A percentile compares a stretch with the other conserved stretches of the same genome.
Conservation (phyloP, 2,113 vertebrate genomes). For the Recurvirostra avosetta region DNA sequence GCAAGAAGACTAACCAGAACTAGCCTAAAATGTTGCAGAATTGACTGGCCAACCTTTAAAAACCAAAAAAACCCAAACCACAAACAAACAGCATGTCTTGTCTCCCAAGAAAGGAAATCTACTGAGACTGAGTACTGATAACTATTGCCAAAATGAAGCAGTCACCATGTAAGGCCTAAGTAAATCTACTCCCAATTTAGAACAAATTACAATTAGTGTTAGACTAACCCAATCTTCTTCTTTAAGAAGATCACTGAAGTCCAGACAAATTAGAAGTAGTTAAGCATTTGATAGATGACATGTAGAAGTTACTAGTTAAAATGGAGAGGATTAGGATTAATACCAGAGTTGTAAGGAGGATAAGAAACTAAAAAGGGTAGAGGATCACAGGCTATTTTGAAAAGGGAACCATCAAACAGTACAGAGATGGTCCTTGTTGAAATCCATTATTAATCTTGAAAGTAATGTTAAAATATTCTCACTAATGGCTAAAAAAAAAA, state of each 20-base stretch:
- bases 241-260: constrained; percentile 58
- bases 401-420: neutral
- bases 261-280: constrained; percentile 38
- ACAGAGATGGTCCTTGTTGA: neutral
- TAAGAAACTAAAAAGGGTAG: constrained; percentile 32
- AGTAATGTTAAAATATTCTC: neutral
- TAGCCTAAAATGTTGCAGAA: neutral
- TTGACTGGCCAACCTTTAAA: neutral
- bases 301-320: constrained; percentile 40
- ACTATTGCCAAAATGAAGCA: neutral
- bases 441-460: neutral
- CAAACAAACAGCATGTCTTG: neutral
- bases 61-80: neutral
- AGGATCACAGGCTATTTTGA: neutral
- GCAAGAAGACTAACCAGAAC: neutral
- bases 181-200: constrained; percentile 42
- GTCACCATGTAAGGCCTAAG: neutral
- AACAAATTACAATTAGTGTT: constrained; percentile 51
- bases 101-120: neutral
- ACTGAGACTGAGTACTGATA: neutral
- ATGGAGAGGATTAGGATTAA: constrained; percentile 43
- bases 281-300: constrained; percentile 16
- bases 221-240: constrained; percentile 51
- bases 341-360: neutral
- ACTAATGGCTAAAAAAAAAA: neutral